Percentiles rank a stretch among this genome's conserved stretches.
These are phyloP conservation scores for Hemitrygon akajei DNA, from an alignment of 2,797 vertebrate genomes.

Conservation along the genomic window DNA sequence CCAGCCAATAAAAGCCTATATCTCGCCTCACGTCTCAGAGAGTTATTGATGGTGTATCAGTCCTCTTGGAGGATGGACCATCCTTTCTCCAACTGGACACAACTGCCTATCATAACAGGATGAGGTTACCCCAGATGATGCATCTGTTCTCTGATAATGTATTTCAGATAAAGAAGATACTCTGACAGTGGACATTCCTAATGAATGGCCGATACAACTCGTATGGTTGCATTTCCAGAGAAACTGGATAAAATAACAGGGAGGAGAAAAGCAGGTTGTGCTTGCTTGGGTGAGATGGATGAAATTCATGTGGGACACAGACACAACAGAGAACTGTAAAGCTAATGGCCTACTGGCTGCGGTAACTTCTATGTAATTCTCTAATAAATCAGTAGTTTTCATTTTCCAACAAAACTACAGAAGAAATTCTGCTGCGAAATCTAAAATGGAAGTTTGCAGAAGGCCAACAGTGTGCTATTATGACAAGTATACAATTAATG, in stretches of 20 bases:
- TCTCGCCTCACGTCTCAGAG: too few species aligned
- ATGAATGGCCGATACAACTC: neutral
- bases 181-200: neutral
- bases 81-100: neutral
- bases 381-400: neutral
- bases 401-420: neutral
- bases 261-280: neutral
- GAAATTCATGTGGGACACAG: neutral
- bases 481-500: neutral
- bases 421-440: neutral
- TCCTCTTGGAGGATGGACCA: neutral
- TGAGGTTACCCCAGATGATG: neutral
- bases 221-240: neutral
- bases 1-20: too few species aligned
- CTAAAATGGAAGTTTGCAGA: neutral
- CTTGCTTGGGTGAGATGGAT: neutral
- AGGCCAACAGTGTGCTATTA: neutral
- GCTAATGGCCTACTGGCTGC: neutral
- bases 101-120: neutral
- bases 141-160: neutral
- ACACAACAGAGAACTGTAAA: too few species aligned
- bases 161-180: too few species aligned
- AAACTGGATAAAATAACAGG: neutral
- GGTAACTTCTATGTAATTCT: neutral
- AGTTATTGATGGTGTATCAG: too few species aligned